Evolutionary conservation across 2,888 invertebrate species (phyloP).

Genomic region (Gandaritis pyraliata): DNA sequence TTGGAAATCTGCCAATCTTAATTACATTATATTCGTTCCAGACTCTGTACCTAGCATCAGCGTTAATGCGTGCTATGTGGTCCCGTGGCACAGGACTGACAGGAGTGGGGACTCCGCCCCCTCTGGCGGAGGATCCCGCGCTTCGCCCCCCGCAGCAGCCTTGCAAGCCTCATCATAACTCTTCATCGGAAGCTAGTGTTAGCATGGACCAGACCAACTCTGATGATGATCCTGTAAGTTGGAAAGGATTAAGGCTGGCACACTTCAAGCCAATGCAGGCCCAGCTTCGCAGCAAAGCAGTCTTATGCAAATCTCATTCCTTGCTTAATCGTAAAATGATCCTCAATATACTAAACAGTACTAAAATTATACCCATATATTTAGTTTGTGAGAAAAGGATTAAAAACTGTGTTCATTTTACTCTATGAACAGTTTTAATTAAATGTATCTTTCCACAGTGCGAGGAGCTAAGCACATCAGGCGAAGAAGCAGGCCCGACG

Average conservation of each 20-base stretch:
- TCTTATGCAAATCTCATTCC: no score
- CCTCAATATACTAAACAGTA: no score
- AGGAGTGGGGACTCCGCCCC: slow-evolving; percentile 64
- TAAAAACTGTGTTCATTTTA: no score
- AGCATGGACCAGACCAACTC: slow-evolving; percentile 92
- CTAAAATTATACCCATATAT: no score
- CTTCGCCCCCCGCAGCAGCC: slow-evolving; percentile 79
- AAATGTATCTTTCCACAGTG: slow-evolving; percentile 64
- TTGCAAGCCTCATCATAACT: slow-evolving; percentile 80
- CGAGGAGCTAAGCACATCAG: slow-evolving; percentile 84
- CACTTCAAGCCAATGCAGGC: no score
- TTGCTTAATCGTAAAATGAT: no score
- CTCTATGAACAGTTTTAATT: neutral
- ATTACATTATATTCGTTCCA: slow-evolving; percentile 56
- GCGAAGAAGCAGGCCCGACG: slow-evolving; percentile 84
- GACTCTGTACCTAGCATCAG: slow-evolving; percentile 95
- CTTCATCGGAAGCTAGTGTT: slow-evolving; percentile 91
- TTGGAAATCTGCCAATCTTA: no score
- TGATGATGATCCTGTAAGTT: slow-evolving; percentile 87
- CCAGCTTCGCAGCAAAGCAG: no score
- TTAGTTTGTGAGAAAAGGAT: no score
- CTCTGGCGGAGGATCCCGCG: slow-evolving; percentile 68
- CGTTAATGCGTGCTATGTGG: slow-evolving; percentile 96
- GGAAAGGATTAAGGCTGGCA: no score
- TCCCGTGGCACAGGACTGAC: slow-evolving; percentile 85